Base-by-base conservation (phyloP, 2,888 invertebrate species). In the Norana najaformis region DNA sequence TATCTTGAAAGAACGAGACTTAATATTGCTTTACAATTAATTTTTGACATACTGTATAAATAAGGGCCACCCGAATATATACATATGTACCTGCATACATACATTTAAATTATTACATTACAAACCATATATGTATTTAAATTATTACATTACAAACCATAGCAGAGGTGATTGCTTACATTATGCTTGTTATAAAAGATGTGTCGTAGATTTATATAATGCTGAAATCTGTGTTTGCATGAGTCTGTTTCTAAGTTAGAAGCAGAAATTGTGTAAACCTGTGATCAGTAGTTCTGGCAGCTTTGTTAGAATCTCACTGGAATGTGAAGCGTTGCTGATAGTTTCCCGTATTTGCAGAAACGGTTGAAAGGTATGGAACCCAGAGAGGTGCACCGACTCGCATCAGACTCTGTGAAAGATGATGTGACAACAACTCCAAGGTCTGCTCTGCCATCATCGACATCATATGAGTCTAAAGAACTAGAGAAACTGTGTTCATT, bases 401-500 rank as follows among this genome's bases (percentile, higher is more conserved):
- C 1, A 23, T 47, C 69, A n/a, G 69, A 69, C 30, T 69, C n/a
- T n/a, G n/a, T 69, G 69, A 69, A n/a, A 69, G 69, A 69, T 13
- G n/a, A 69, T 69, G 69, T 1, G n/a, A 13, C 69, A n/a, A n/a
- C 69, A n/a, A 11, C 69, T 69, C 30, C 53, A 30, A 53, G 30
- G 23, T 23, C 53, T 53, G 53, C 53, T 53, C 30, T n/a, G 69
- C 69, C n/a, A n/a, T n/a, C 69, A n/a, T 85, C 85, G 23, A 35
- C 85, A 37, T 35, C 85, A 36, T 85, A 85, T 82, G 69, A 53
- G 30, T 53, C 89, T 38, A 38, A 83, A 90, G 94, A 95, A 91
- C 92, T 93, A 82, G 92, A 93, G 38, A 93, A 93, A 91, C 92
- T 95, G 23, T 94, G 94, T 90, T 94, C 93, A 38, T 92, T 94